Conservation (phyloP, 2,888 invertebrate genomes). For the Osedax frankpressi region DNA sequence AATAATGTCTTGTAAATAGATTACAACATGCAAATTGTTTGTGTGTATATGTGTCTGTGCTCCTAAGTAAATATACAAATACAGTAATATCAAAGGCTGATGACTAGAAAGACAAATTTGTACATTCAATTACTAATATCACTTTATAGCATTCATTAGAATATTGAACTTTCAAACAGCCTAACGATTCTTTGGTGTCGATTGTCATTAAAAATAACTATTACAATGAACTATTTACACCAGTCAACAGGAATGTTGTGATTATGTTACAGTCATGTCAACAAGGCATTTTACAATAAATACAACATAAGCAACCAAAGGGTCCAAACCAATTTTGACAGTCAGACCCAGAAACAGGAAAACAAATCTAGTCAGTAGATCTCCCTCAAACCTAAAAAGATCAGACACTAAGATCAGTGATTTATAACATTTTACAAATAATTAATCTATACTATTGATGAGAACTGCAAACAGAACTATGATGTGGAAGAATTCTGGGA, state of each 20-base stretch:
- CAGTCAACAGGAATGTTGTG: background rate
- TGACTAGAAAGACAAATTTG: constrained; percentile 1
- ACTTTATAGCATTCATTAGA: constrained; percentile 2
- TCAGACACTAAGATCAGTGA: background rate
- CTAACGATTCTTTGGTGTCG: background rate
- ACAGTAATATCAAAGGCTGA: background rate
- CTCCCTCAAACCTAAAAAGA: background rate
- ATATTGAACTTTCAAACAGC: background rate
- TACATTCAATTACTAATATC: background rate
- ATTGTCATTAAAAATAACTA: background rate
- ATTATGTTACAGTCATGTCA: background rate
- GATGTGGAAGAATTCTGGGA: background rate
- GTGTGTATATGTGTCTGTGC: background rate
- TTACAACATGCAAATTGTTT: background rate
- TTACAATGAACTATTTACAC: constrained; percentile 2
- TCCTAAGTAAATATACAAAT: background rate
- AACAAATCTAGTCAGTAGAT: background rate
- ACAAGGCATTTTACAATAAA: constrained; percentile 1
- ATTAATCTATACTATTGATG: background rate
- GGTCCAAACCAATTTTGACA: background rate
- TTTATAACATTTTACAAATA: background rate
- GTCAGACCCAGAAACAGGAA: background rate
- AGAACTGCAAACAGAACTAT: background rate
- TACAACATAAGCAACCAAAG: background rate
- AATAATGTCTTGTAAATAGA: constrained; percentile 3